Evolutionary conservation across 2,113 vertebrate species (phyloP).

Genomic region (Pollimyrus isidori): DNA sequence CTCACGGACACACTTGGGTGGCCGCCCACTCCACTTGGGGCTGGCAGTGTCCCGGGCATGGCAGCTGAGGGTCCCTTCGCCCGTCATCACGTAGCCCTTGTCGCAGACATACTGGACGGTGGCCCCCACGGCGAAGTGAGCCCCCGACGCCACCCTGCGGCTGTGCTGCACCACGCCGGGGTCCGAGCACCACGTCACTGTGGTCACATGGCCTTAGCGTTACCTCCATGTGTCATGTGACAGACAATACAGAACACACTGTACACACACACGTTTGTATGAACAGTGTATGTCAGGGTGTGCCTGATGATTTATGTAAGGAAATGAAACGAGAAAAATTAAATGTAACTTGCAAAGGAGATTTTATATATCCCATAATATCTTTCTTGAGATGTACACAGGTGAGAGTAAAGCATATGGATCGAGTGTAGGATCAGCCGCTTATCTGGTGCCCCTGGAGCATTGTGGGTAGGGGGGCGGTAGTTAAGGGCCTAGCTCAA

Average conservation of each 20-base stretch:
- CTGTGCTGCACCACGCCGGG: conserved; percentile 87
- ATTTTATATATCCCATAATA: neutral
- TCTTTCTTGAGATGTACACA: neutral
- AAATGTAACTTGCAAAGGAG: neutral
- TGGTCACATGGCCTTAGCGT: neutral
- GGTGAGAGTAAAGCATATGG: neutral
- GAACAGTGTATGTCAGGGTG: neutral
- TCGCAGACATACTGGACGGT: conserved; percentile 85
- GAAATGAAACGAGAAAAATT: neutral
- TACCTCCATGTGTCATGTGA: neutral
- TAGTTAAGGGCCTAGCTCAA: neutral
- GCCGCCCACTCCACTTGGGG: conserved; percentile 89
- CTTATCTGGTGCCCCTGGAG: neutral
- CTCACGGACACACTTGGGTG: conserved; percentile 93
- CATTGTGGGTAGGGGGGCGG: neutral
- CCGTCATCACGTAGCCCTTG: conserved; percentile 83
- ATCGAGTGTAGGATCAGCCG: neutral
- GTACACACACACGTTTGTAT: neutral
- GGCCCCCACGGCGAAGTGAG: conserved; percentile 74
- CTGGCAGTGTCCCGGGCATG: conserved; percentile 73
- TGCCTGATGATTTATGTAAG: neutral
- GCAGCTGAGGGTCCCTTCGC: conserved; percentile 74
- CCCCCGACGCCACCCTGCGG: conserved; percentile 71
- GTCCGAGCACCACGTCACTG: conserved; percentile 81
- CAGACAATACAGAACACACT: neutral